phyloP scores from a whole-genome alignment of 2,888 invertebrate species.

The Ganaspis brasiliensis region DNA sequence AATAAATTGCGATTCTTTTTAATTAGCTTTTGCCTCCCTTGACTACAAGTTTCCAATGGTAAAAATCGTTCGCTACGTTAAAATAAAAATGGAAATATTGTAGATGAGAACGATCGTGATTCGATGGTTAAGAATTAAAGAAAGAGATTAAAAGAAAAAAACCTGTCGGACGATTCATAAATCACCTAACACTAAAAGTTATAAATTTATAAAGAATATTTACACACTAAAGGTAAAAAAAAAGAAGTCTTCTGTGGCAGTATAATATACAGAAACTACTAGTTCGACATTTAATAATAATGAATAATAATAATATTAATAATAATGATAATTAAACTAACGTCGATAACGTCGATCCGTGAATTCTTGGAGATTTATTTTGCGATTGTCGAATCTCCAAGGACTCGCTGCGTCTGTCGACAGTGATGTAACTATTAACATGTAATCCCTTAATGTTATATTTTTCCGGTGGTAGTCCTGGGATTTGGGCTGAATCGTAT shows the following conservation, averaged over 20 bases:
- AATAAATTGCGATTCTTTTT: too few relatives aligned
- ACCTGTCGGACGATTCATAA: constrained; percentile 65
- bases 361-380: constrained; percentile 52
- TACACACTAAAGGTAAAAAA: constrained; percentile 72
- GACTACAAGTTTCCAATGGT: constrained; percentile 77
- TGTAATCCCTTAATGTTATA: constrained; percentile 79
- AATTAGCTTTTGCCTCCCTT: constrained; percentile 67
- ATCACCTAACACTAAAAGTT: constrained; percentile 75
- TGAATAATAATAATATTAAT: constrained; percentile 32
- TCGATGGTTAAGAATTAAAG: constrained; percentile 51
- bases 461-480: constrained; percentile 76
- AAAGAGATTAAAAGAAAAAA: constrained; percentile 57
- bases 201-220: constrained; percentile 77
- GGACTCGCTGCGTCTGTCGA: constrained; percentile 66
- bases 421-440: constrained; percentile 80
- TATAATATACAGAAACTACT: constrained; percentile 75
- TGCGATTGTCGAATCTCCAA: constrained; percentile 50
- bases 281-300: constrained; percentile 74
- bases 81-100: constrained; percentile 7
- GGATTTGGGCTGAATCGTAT: constrained; percentile 56
- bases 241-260: constrained; percentile 74
- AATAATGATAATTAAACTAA: constrained; percentile 71
- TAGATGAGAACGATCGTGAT: constrained; percentile 10
- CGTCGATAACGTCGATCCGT: constrained; percentile 69
- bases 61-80: constrained; percentile 53